These are phyloP conservation scores for Teinopalpus imperialis DNA, from an alignment of 2,888 invertebrate species.

Conservation along the genomic window DNA sequence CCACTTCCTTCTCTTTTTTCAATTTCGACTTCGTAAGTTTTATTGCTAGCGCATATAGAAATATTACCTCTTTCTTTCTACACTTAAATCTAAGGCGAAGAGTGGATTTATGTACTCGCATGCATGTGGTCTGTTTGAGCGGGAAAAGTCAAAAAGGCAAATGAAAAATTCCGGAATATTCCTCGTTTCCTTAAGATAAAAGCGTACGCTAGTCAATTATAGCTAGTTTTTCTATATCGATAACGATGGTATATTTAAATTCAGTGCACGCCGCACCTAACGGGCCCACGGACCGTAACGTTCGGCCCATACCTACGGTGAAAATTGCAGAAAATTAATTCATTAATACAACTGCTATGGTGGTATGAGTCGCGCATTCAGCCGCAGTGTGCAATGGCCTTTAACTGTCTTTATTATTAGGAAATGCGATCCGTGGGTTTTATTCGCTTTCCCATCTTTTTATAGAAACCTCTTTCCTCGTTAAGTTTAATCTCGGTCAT, in stretches of 20 bases:
- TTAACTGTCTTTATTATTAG: conserved; percentile 10
- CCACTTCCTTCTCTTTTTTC: too few relatives aligned
- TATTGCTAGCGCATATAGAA: too few relatives aligned
- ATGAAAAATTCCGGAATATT: neutral
- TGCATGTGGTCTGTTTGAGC: neutral
- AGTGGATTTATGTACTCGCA: too few relatives aligned
- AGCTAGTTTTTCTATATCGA: neutral
- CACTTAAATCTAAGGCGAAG: too few relatives aligned
- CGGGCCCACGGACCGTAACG: conserved; percentile 15
- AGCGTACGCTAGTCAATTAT: neutral
- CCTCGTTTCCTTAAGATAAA: neutral
- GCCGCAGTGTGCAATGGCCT: conserved; percentile 23
- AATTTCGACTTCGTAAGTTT: too few relatives aligned
- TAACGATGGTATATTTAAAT: neutral
- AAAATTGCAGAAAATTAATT: conserved; percentile 74
- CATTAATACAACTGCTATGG: conserved; percentile 46
- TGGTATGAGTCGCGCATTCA: neutral
- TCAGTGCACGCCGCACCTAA: conserved; percentile 8
- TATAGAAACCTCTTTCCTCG: too few relatives aligned
- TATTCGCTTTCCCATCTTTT: too few relatives aligned
- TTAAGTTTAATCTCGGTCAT: too few relatives aligned
- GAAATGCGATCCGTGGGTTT: neutral
- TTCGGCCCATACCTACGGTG: conserved; percentile 51
- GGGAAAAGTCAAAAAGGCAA: too few relatives aligned
- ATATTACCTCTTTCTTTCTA: too few relatives aligned